Base-by-base conservation (phyloP, 2,113 vertebrate species). In the Gnathonemus longibarbis region DNA sequence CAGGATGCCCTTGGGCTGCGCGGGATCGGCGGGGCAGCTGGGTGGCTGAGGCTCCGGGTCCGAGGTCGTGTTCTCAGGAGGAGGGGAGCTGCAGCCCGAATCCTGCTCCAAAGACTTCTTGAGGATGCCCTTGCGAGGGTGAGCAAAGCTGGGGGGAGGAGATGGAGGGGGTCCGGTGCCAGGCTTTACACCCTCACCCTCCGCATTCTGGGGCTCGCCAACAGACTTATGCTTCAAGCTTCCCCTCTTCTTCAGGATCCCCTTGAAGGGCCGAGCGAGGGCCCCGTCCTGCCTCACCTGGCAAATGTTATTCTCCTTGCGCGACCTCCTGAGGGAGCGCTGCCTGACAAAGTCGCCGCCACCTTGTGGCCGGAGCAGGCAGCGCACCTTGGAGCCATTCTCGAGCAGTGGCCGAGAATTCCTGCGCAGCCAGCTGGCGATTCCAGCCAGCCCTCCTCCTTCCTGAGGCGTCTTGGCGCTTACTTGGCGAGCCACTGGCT, bases 41-140 rank as follows among this genome's bases (percentile, higher is more conserved):
- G 80, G 91, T 52, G 8, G 88, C 0, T 93, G 91, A 0, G 93
- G 92, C 4, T 91, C 88, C 92, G 83, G 93, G 1, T 92, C 70
- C 1, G 95, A 96, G 89, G 98, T 96, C 0, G 94, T 95, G 93
- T 95, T 96, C n/a, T 98, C 98, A 0, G 98, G 96, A 19, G 95
- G 96, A 0, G 97, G 98, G 0, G 87, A 88, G 88, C 96, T 98
- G 91, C 98, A 98, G 0, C 98, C 98, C 0, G 98, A 99, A 70
- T 99, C 98, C 0, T 97, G 94, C 85, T 97, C 95, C 0, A 83
- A 53, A 0, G 97, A 93, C 84, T 98, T 99, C 93, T 99, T 99
- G 17, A 99, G 94, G 88, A 99, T 99, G 52, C 98, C 97, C 92
- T 99, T 99, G 91, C 94, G 98, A 84, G 98, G 98, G 50, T 83